Conservation (phyloP, 1,140 invertebrate genomes). For the Calephelis nemesis region DNA sequence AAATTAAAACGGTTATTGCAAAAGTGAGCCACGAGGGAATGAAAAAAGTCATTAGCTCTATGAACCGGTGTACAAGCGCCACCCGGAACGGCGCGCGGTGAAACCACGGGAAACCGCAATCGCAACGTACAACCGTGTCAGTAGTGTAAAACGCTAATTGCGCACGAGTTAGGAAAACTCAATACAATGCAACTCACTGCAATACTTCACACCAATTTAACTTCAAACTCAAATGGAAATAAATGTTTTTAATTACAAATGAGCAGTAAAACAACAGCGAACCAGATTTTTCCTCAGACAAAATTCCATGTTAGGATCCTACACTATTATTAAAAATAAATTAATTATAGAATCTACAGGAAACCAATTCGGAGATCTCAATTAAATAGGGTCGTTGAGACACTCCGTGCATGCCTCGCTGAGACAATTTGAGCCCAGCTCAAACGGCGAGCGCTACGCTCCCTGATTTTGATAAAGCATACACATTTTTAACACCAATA, state of each 20-base stretch:
- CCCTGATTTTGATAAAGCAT: slow-evolving; percentile 54
- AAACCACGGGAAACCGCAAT: slow-evolving; percentile 74
- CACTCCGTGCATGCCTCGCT: slow-evolving; percentile 68
- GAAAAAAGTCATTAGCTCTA: slow-evolving; percentile 56
- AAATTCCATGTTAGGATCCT: slow-evolving; percentile 67
- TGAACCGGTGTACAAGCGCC: slow-evolving; percentile 66
- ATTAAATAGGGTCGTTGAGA: slow-evolving; percentile 61
- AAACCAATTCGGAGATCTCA: slow-evolving; percentile 77
- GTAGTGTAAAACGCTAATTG: slow-evolving; percentile 76
- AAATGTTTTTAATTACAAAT: slow-evolving; percentile 4
- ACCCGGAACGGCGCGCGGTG: slow-evolving; percentile 72
- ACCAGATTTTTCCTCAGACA: slow-evolving; percentile 59
- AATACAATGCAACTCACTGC: slow-evolving; percentile 31
- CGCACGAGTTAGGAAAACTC: slow-evolving; percentile 47
- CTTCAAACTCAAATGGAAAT: slow-evolving; percentile 5
- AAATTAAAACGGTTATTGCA: slow-evolving; percentile 34
- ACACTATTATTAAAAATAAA: slow-evolving; percentile 76
- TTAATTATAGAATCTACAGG: slow-evolving; percentile 77
- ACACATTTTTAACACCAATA: slow-evolving; percentile 47
- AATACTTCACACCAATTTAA: slow-evolving; percentile 22
- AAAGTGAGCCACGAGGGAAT: slow-evolving; percentile 44
- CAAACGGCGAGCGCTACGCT: slow-evolving; percentile 68
- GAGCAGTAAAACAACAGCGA: slow-evolving; percentile 44
- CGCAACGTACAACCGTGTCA: slow-evolving; percentile 72
- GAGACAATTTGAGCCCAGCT: slow-evolving; percentile 73